Base-by-base conservation (phyloP, 2,888 invertebrate genomes). In the Acleris cristana region DNA sequence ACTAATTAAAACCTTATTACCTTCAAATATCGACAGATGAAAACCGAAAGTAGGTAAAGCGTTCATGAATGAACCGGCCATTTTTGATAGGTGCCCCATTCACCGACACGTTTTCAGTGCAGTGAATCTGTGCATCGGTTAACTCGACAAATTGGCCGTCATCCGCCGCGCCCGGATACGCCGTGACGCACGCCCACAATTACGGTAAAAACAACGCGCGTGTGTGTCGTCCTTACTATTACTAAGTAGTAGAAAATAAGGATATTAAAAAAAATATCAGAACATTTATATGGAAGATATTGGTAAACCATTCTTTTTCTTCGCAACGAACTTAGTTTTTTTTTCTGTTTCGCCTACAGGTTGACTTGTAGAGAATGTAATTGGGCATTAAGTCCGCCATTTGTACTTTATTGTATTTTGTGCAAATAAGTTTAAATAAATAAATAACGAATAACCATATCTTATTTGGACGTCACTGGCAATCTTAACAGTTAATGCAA, bases 121-220 rank as follows among this genome's bases (percentile, higher is more conserved):
- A 58, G 79, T 77, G 82, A 87, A 88, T 87, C 87, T 83, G 83
- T 86, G 85, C 85, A 81, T 76, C 78, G 83, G 77, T 82, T 86
- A 86, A 89, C 86, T 87, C 77, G 84, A 82, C 87, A 88, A 88
- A 88, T 89, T 88, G 88, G 77, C 79, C 84, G 84, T 81, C 88
- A 82, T 88, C 88, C 88, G 87, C 78, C 79, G 79, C 71, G 30
- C 45, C 59, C 69, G 65, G 68, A 69, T 63, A 63, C 64, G 58
- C 26, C 45, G 64, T 70, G 66, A 67, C 62, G 66, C 66, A 51
- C 51, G 19, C 55, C 54, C 48, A 59, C 48, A n/a, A 18, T 58
- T 58, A 58, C 58, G 26, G 12, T 14, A 51, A 21, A 40, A 51
- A 48, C 48, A 48, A 48, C 48, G 18, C 40, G 34, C 56, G 8